A percentile compares a stretch with the other conserved stretches of the same genome.
Evolutionary conservation across 1,140 invertebrate genomes (phyloP).

Genomic region (Drosophila melanica): DNA sequence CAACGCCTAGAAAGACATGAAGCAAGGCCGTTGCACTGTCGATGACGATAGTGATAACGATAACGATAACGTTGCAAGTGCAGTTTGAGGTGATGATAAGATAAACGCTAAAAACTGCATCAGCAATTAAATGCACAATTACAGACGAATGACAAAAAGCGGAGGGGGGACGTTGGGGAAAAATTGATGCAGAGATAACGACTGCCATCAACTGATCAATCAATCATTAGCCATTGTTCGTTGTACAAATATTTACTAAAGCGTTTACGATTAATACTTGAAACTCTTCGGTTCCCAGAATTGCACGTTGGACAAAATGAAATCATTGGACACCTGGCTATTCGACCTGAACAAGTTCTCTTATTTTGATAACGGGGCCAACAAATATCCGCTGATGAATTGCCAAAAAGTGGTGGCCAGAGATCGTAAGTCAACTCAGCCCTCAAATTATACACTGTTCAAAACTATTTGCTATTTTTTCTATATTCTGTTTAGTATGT

Average conservation of each 20-base stretch:
- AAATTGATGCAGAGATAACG: not conserved
- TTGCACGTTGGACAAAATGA: slow-evolving; percentile 79
- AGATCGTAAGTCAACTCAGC: slow-evolving; percentile 69
- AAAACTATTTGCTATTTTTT: not conserved
- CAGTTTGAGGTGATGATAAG: slow-evolving; percentile 45
- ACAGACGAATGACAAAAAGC: slow-evolving; percentile 26
- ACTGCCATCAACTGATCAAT: slow-evolving; percentile 16
- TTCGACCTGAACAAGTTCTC: slow-evolving; percentile 76
- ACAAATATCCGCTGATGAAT: slow-evolving; percentile 74
- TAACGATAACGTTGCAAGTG: not conserved
- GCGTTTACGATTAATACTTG: slow-evolving; percentile 15
- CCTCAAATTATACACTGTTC: not conserved
- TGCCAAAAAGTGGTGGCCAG: slow-evolving; percentile 80
- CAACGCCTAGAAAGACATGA: not conserved
- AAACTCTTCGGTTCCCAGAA: slow-evolving; percentile 48
- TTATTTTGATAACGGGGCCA: slow-evolving; percentile 76
- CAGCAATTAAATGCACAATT: slow-evolving; percentile 40
- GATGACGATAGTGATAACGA: slow-evolving; percentile 2
- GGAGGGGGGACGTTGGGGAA: not conserved
- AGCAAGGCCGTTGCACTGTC: slow-evolving; percentile 24
- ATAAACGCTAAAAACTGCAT: slow-evolving; percentile 50
- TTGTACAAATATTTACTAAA: not conserved
- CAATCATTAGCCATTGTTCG: slow-evolving; percentile 49
- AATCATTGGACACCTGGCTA: slow-evolving; percentile 75
- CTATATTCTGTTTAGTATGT: too few species aligned